phyloP scores from a whole-genome alignment of 2,113 vertebrate species.

The Sigmodon hispidus region DNA sequence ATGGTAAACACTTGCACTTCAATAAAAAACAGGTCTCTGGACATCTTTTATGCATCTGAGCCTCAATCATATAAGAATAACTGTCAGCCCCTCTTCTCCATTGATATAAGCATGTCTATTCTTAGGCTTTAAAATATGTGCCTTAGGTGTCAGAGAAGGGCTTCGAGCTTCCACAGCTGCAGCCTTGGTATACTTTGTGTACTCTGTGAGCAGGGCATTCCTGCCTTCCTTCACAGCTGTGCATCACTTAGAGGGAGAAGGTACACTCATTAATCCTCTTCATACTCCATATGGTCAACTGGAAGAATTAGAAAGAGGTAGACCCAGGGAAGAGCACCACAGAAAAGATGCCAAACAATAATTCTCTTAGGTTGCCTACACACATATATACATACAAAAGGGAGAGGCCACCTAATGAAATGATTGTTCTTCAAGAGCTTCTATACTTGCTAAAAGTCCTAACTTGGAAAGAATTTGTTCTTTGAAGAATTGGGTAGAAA shows the following conservation, averaged over 20 bases:
- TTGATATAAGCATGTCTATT: conserved; percentile 79
- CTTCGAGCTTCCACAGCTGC: conserved; percentile 76
- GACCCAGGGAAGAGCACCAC: conserved; percentile 19
- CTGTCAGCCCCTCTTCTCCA: conserved; percentile 56
- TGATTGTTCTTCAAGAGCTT: conserved; percentile 59
- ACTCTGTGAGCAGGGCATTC: conserved; percentile 57
- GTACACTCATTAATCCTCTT: conserved; percentile 27
- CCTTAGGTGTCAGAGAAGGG: conserved; percentile 73
- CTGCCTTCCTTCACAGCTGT: conserved; percentile 72
- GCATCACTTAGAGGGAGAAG: conserved; percentile 67
- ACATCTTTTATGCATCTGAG: conserved; percentile 72
- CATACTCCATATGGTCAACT: conserved; percentile 40
- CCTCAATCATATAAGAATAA: conserved; percentile 54
- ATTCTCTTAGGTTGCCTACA: conserved; percentile 59
- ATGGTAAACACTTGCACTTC: conserved; percentile 51
- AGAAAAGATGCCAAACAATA: conserved; percentile 57
- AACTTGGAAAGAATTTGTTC: not conserved
- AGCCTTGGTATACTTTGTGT: conserved; percentile 76
- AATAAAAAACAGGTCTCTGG: conserved; percentile 69
- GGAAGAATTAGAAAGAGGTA: conserved; percentile 23
- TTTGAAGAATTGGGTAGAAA: not conserved
- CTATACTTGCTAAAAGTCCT: conserved; percentile 34
- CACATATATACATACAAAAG: not conserved
- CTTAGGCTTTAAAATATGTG: conserved; percentile 73
- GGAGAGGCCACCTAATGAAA: conserved; percentile 42